Evolutionary conservation across 2,797 vertebrate genomes (phyloP).

Genomic region (Paratrypauchen microcephalus): DNA sequence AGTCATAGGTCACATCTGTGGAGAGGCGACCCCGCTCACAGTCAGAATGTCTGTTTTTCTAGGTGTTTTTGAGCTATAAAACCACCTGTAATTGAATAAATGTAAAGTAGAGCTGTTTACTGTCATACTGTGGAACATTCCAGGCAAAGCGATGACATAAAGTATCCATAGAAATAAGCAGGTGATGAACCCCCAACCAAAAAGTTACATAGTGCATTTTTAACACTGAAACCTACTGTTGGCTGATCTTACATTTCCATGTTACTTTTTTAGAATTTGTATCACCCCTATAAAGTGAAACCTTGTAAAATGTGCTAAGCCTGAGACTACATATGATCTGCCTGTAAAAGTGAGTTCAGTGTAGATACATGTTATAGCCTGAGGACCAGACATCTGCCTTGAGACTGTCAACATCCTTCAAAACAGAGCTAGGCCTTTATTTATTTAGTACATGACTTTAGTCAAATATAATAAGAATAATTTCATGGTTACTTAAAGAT

Average conservation of each 20-base stretch:
- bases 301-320: slow-evolving; percentile 4
- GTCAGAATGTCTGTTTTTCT: too few relatives aligned
- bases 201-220: too few relatives aligned
- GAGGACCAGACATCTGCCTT: slow-evolving; percentile 28
- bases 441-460: neutral
- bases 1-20: too few relatives aligned
- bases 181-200: too few relatives aligned
- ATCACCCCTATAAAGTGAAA: slow-evolving; percentile 15
- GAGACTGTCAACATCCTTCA: neutral
- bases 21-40: too few relatives aligned
- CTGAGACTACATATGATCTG: neutral
- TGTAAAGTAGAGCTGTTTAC: too few relatives aligned
- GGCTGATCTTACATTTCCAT: neutral
- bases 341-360: slow-evolving; percentile 20
- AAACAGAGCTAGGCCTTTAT: neutral
- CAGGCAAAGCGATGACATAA: too few relatives aligned
- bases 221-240: too few relatives aligned
- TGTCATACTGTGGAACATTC: too few relatives aligned
- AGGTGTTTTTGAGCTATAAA: too few relatives aligned
- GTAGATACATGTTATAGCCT: slow-evolving; percentile 11
- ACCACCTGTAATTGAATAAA: too few relatives aligned
- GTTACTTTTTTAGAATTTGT: slow-evolving; percentile 4
- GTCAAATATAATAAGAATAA: neutral
- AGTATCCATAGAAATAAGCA: too few relatives aligned
- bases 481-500: neutral